Percentiles rank a stretch among this genome's conserved stretches.
Evolutionary conservation across 2,888 invertebrate genomes (phyloP).

Genomic region (Lepeophtheirus nordmannii): DNA sequence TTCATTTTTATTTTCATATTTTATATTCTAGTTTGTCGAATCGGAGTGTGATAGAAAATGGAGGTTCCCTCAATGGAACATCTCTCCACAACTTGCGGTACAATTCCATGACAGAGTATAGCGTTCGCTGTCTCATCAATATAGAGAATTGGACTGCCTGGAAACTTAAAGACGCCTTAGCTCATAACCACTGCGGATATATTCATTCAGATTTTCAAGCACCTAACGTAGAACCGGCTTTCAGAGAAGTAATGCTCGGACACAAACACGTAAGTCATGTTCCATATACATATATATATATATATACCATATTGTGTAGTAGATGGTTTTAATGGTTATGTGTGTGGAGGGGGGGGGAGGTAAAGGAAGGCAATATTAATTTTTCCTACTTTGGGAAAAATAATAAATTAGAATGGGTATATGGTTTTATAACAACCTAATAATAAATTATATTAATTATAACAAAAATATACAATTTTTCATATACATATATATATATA

Average conservation of each 20-base stretch:
- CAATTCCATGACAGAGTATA: conserved; percentile 4
- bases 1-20: too few species aligned
- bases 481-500: too few species aligned
- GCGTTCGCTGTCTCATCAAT: conserved; percentile 22
- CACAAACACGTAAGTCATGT: conserved; percentile 20
- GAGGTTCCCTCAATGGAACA: conserved; percentile 8
- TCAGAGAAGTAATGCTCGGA: conserved; percentile 23
- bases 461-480: too few species aligned
- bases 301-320: too few species aligned
- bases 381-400: too few species aligned
- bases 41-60: conserved; percentile 17
- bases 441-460: too few species aligned
- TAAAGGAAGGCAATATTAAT: too few species aligned
- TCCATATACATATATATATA: not conserved
- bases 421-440: too few species aligned
- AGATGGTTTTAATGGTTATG: too few species aligned
- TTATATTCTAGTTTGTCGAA: conserved; percentile 14
- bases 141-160: conserved; percentile 25
- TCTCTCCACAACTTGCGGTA: conserved; percentile 10
- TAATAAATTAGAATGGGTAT: too few species aligned
- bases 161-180: conserved; percentile 22
- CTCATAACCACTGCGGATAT: conserved; percentile 23
- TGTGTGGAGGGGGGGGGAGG: too few species aligned
- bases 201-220: conserved; percentile 22
- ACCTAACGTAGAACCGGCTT: conserved; percentile 21